These are phyloP conservation scores for Sciurus niger DNA, from an alignment of 2,113 vertebrate species.

Conservation along the genomic window DNA sequence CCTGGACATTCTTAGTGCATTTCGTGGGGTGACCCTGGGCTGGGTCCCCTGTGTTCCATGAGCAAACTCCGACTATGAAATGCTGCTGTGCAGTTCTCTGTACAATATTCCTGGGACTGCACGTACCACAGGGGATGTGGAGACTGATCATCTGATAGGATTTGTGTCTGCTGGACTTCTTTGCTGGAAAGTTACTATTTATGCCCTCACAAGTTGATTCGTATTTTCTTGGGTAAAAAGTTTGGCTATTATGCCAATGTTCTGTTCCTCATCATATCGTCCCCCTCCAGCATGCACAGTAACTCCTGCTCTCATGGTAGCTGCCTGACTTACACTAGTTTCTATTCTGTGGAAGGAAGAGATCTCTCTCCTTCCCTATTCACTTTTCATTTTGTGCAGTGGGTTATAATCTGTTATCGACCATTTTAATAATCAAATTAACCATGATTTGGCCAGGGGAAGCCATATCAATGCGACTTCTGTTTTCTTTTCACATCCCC, in stretches of 20 bases:
- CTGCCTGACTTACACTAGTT: not conserved
- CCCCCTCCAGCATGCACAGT: not conserved
- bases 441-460: not conserved
- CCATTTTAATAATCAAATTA: not conserved
- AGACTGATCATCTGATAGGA: not conserved
- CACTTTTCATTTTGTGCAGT: not conserved
- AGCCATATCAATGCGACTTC: not conserved
- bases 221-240: not conserved
- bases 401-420: not conserved
- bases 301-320: not conserved
- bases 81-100: too few relatives aligned
- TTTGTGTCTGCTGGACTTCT: not conserved
- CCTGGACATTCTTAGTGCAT: not conserved
- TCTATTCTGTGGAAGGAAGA: not conserved
- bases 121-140: not conserved
- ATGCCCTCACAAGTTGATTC: not conserved
- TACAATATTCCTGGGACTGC: not conserved
- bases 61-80: not conserved
- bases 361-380: not conserved
- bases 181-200: not conserved
- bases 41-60: not conserved
- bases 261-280: not conserved
- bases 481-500: not conserved
- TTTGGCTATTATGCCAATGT: not conserved
- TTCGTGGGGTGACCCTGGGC: not conserved